Conservation (phyloP, 2,888 invertebrate genomes). For the Drosophila peninsularis region DNA sequence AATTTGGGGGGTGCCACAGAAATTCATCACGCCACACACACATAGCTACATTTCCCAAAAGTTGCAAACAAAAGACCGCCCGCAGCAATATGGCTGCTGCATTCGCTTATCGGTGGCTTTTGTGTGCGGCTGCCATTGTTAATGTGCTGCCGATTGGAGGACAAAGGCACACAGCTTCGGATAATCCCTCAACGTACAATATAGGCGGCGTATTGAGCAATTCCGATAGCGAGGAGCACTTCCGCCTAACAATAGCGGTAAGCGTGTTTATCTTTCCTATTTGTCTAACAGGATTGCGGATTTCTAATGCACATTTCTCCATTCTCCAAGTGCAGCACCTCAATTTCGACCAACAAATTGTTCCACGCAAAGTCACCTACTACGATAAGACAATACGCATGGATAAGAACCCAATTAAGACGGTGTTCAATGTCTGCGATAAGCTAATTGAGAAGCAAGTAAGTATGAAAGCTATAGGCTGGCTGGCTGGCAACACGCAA, state of each 20-base stretch:
- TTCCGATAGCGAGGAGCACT: constrained; percentile 91
- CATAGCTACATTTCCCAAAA: constrained; percentile 39
- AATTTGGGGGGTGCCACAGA: constrained; percentile 4
- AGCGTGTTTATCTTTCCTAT: constrained; percentile 76
- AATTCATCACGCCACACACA: constrained; percentile 35
- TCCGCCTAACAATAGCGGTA: constrained; percentile 93
- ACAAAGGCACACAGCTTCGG: constrained; percentile 78
- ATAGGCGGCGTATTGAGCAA: constrained; percentile 97
- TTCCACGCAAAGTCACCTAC: constrained; percentile 93
- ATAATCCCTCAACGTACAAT: constrained; percentile 90
- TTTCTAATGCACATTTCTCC: constrained; percentile 8
- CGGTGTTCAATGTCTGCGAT: constrained; percentile 96
- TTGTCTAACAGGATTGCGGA: constrained; percentile 48
- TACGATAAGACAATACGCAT: constrained; percentile 95
- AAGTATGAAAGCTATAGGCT: constrained; percentile 79
- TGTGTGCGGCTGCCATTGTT: constrained; percentile 59
- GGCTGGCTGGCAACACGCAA: constrained; percentile 24
- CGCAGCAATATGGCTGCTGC: constrained; percentile 60
- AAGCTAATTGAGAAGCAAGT: constrained; percentile 93
- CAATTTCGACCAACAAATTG: constrained; percentile 93
- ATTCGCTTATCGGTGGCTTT: constrained; percentile 64
- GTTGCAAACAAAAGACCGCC: constrained; percentile 28
- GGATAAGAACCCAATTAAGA: constrained; percentile 97
- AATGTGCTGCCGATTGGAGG: constrained; percentile 50
- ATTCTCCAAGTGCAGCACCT: constrained; percentile 88